These are phyloP conservation scores for Apis laboriosa DNA, from an alignment of 1,140 invertebrate species.

Conservation along the genomic window DNA sequence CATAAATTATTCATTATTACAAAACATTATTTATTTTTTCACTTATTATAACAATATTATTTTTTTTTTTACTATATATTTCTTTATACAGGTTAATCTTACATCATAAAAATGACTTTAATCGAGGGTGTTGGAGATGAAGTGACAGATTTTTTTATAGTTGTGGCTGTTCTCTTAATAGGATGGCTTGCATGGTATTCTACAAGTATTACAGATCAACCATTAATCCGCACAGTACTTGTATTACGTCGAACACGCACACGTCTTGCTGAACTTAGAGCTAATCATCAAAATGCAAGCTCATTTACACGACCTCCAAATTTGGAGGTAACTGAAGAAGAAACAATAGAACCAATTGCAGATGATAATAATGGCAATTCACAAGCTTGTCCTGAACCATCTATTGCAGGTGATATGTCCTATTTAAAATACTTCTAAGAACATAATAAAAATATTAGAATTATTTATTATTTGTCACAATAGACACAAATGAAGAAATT, in stretches of 20 bases:
- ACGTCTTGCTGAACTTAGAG: slow-evolving; percentile 70
- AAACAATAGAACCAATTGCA: slow-evolving; percentile 57
- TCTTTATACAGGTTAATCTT: slow-evolving; percentile 4
- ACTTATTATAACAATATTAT: not conserved
- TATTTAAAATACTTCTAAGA: slow-evolving; percentile 10
- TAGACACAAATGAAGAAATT: slow-evolving; percentile 49
- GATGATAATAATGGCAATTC: slow-evolving; percentile 57
- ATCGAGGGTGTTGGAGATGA: slow-evolving; percentile 92
- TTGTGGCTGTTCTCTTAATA: slow-evolving; percentile 84
- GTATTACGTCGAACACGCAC: slow-evolving; percentile 77
- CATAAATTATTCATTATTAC: not conserved
- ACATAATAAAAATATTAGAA: not conserved
- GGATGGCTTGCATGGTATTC: slow-evolving; percentile 88
- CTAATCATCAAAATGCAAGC: slow-evolving; percentile 61
- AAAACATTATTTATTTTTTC: not conserved
- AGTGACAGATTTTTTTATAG: slow-evolving; percentile 87
- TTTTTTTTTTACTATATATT: not conserved
- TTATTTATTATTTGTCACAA: slow-evolving; percentile 18
- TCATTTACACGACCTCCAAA: slow-evolving; percentile 40
- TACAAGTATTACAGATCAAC: slow-evolving; percentile 82
- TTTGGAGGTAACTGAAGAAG: slow-evolving; percentile 68
- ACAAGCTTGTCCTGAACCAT: slow-evolving; percentile 68
- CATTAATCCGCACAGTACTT: slow-evolving; percentile 80
- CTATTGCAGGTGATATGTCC: slow-evolving; percentile 44
- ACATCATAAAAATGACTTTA: slow-evolving; percentile 82